phyloP scores from a whole-genome alignment of 2,888 invertebrate genomes.

The Drosophila aldrichi region DNA sequence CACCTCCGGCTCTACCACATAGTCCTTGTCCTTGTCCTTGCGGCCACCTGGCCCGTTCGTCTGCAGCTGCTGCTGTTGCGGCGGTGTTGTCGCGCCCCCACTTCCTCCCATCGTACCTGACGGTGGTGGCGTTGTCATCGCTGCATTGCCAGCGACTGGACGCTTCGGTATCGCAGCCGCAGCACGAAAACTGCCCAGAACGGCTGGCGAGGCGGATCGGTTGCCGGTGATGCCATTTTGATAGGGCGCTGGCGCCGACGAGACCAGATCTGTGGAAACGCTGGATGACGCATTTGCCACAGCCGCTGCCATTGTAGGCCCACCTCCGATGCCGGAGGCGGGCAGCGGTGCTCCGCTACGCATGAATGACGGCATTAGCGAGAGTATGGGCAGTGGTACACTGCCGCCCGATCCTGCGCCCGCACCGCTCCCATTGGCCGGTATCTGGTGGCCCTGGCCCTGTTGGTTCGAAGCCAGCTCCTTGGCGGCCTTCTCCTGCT shows the following conservation, averaged over 20 bases:
- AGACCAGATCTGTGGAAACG: slow-evolving; percentile 44
- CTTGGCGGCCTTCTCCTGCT: slow-evolving; percentile 85
- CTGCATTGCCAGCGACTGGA: slow-evolving; percentile 72
- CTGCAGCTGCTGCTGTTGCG: slow-evolving; percentile 57
- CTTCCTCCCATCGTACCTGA: slow-evolving; percentile 15
- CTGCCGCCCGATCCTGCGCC: slow-evolving; percentile 77
- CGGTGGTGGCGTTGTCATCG: slow-evolving; percentile 54
- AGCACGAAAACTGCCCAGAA: slow-evolving; percentile 77
- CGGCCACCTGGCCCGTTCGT: slow-evolving; percentile 55
- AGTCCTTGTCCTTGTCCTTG: slow-evolving; percentile 80
- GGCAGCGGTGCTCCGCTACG: slow-evolving; percentile 81
- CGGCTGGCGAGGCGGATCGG: slow-evolving; percentile 61
- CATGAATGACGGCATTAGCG: slow-evolving; percentile 92
- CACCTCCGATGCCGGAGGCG: slow-evolving; percentile 43
- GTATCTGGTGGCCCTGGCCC: slow-evolving; percentile 86
- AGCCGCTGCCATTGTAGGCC: slow-evolving; percentile 62
- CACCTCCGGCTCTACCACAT: slow-evolving; percentile 86
- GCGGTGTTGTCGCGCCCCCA: slow-evolving; percentile 56
- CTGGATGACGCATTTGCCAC: slow-evolving; percentile 43
- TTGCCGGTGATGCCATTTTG: slow-evolving; percentile 77
- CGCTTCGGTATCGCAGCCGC: slow-evolving; percentile 82
- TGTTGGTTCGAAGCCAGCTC: slow-evolving; percentile 84
- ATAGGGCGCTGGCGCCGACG: slow-evolving; percentile 70
- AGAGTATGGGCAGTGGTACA: slow-evolving; percentile 89
- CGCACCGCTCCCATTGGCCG: slow-evolving; percentile 40